Evolutionary conservation across 2,888 invertebrate genomes (phyloP).

Genomic region (Pachydiplax longipennis): DNA sequence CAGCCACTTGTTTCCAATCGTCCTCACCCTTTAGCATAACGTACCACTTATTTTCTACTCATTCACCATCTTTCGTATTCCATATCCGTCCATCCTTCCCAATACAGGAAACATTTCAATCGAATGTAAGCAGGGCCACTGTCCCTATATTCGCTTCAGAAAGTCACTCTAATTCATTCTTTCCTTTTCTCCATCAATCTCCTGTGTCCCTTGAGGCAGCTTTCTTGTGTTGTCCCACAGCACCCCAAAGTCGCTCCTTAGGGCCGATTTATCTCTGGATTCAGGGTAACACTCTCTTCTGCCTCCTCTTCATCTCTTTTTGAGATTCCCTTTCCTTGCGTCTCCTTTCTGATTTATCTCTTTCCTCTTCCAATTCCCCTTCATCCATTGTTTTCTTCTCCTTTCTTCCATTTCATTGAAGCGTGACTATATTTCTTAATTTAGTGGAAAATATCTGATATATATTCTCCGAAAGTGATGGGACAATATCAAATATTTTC

Average conservation of each 20-base stretch:
- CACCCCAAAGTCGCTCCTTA: neutral
- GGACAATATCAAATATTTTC: no score
- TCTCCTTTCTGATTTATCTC: no score
- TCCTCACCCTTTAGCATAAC: neutral
- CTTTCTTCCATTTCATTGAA: neutral
- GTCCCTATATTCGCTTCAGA: neutral
- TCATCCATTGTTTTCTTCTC: neutral
- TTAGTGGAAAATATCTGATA: no score
- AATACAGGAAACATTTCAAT: neutral
- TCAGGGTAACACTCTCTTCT: neutral
- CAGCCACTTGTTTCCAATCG: neutral
- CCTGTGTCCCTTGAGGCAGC: neutral
- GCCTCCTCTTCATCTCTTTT: no score
- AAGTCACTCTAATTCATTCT: neutral
- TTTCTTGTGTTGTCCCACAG: neutral
- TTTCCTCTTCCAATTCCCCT: neutral
- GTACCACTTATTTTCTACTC: neutral
- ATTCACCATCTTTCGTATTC: neutral
- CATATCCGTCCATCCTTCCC: neutral
- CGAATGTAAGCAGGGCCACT: no score
- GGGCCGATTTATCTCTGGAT: neutral
- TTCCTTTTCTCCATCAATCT: neutral
- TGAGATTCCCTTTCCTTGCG: no score
- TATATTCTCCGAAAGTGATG: no score
- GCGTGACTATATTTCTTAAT: no score